Evolutionary conservation across 2,888 invertebrate genomes (phyloP).

Genomic region (Drosophila anceps): DNA sequence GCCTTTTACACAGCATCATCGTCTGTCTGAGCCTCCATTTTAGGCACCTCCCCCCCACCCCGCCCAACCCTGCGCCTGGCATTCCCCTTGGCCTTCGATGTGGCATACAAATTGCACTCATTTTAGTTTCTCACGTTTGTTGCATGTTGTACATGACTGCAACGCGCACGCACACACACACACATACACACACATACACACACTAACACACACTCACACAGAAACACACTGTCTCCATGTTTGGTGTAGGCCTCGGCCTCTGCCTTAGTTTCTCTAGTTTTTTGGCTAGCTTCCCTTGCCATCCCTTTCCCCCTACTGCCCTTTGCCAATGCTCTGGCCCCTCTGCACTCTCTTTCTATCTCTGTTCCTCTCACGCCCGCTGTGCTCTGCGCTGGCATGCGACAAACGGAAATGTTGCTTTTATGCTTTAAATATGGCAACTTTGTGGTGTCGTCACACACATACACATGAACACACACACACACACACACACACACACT

Average conservation of each 20-base stretch:
- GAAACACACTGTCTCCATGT: constrained; percentile 19
- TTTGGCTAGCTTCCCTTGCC: constrained; percentile 11
- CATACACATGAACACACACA: constrained; percentile 40
- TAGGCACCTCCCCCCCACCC: background rate
- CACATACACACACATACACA: constrained; percentile 54
- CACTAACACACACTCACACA: constrained; percentile 64
- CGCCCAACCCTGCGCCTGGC: background rate
- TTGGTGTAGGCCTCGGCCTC: constrained; percentile 60
- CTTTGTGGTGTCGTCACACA: constrained; percentile 73
- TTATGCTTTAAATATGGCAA: constrained; percentile 81
- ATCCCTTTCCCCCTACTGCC: background rate
- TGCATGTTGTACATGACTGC: constrained; percentile 79
- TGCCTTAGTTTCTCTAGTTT: constrained; percentile 50
- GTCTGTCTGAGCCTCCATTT: constrained; percentile 13
- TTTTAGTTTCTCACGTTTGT: constrained; percentile 82
- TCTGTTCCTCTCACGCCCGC: constrained; percentile 10
- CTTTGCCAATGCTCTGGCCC: background rate
- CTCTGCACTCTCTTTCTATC: background rate
- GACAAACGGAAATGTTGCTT: constrained; percentile 82
- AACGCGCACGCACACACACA: constrained; percentile 71
- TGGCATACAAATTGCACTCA: constrained; percentile 82
- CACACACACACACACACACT: constrained; percentile 29
- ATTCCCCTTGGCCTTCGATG: constrained; percentile 55
- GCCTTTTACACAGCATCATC: constrained; percentile 19
- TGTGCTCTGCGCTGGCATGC: constrained; percentile 60